A percentile compares a stretch with the other conserved stretches of the same genome.
Conservation (phyloP, 2,888 invertebrate genomes). For the Drosophila mettleri region DNA sequence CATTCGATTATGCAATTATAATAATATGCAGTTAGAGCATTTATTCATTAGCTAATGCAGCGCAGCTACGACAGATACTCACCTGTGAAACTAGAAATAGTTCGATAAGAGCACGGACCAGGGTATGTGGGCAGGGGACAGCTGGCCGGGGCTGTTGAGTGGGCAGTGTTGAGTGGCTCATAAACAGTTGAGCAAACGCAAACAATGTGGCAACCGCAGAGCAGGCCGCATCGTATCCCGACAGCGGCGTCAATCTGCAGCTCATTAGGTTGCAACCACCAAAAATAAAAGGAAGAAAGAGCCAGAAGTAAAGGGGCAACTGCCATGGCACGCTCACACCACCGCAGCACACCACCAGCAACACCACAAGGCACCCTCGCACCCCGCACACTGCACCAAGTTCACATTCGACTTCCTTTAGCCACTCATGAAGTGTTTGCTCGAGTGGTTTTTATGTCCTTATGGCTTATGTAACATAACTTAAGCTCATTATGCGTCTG, state of each 20-base stretch:
- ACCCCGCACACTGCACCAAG: neutral
- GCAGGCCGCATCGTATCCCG: conserved; percentile 16
- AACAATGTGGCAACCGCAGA: conserved; percentile 64
- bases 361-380: conserved; percentile 17
- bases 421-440: conserved; percentile 71
- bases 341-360: conserved; percentile 15
- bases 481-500: conserved; percentile 74
- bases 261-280: conserved; percentile 77
- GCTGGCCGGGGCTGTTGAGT: too few species aligned
- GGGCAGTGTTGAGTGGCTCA: conserved; percentile 60
- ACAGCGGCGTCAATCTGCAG: conserved; percentile 68
- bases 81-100: neutral
- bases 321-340: conserved; percentile 24
- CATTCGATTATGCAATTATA: neutral
- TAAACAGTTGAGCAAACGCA: conserved; percentile 77
- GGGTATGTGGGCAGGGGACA: conserved; percentile 2
- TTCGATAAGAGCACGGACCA: neutral
- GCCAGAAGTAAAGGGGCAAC: conserved; percentile 35
- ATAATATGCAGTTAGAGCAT: too few species aligned
- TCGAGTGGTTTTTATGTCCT: conserved; percentile 80
- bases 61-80: neutral
- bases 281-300: conserved; percentile 1
- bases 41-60: neutral
- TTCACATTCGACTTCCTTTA: conserved; percentile 22
- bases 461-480: conserved; percentile 80